These are phyloP conservation scores for Drosophila mojavensis DNA, from an alignment of 1,140 invertebrate species.

Conservation along the genomic window DNA sequence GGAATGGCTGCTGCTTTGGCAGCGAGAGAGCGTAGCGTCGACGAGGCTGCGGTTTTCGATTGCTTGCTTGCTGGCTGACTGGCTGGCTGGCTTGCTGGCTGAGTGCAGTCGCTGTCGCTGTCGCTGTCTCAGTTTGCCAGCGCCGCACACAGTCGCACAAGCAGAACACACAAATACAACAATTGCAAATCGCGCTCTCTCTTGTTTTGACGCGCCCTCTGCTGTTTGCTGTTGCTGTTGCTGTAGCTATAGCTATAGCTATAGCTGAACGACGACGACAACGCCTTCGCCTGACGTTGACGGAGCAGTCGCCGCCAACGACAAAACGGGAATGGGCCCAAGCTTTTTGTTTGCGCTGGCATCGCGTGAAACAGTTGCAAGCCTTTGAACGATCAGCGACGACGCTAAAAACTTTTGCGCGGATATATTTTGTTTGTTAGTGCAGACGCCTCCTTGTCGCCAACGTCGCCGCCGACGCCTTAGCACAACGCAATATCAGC, in stretches of 20 bases:
- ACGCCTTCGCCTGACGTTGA: constrained; percentile 20
- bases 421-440: constrained; percentile 70
- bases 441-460: constrained; percentile 64
- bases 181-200: constrained; percentile 44
- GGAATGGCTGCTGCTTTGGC: constrained; percentile 35
- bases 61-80: neutral
- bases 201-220: constrained; percentile 48
- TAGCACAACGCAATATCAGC: constrained; percentile 6
- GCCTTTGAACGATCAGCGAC: constrained; percentile 84
- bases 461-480: constrained; percentile 50
- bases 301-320: constrained; percentile 32
- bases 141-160: constrained; percentile 9
- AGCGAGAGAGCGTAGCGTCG: constrained; percentile 14
- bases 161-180: constrained; percentile 19
- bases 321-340: constrained; percentile 46
- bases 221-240: constrained; percentile 3
- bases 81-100: constrained; percentile 5
- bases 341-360: constrained; percentile 79
- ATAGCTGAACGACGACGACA: constrained; percentile 12
- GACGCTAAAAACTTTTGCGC: constrained; percentile 83
- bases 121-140: constrained; percentile 38
- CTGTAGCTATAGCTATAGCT: too few species aligned
- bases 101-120: constrained; percentile 9
- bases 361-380: constrained; percentile 83
- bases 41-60: constrained; percentile 1